These are phyloP conservation scores for Cryptops parisi DNA, from an alignment of 2,888 invertebrate genomes.

Conservation along the genomic window DNA sequence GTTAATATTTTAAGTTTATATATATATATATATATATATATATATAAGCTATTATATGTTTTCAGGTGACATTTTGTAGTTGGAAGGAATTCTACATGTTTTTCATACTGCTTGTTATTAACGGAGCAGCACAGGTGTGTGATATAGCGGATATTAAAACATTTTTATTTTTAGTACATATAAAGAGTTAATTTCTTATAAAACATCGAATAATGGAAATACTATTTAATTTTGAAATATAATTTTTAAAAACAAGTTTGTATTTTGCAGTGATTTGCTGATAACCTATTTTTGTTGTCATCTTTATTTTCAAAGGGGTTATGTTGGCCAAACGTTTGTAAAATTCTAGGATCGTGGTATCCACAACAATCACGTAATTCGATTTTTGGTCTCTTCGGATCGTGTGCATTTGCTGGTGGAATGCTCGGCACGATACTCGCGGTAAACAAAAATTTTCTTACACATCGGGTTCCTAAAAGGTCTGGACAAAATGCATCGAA, in stretches of 20 bases:
- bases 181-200: too few species aligned
- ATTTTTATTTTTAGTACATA: too few species aligned
- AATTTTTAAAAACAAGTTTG: too few species aligned
- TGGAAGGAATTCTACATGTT: slow-evolving; percentile 30
- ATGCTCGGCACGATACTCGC: slow-evolving; percentile 34
- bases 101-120: slow-evolving; percentile 31
- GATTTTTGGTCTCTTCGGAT: slow-evolving; percentile 36
- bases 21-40: not conserved
- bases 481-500: too few species aligned
- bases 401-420: slow-evolving; percentile 36
- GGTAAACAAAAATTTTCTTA: slow-evolving; percentile 27
- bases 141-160: not conserved
- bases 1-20: too few species aligned
- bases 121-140: slow-evolving; percentile 32
- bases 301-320: slow-evolving; percentile 27
- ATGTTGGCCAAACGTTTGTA: slow-evolving; percentile 37
- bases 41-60: slow-evolving; percentile 7
- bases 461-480: too few species aligned
- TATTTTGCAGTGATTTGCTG: too few species aligned
- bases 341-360: slow-evolving; percentile 34
- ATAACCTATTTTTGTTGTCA: slow-evolving; percentile 1
- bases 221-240: too few species aligned
- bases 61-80: slow-evolving; percentile 30
- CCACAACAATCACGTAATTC: slow-evolving; percentile 32
- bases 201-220: too few species aligned